Conservation (phyloP, 2,113 vertebrate genomes). For the Corvus cornix region DNA sequence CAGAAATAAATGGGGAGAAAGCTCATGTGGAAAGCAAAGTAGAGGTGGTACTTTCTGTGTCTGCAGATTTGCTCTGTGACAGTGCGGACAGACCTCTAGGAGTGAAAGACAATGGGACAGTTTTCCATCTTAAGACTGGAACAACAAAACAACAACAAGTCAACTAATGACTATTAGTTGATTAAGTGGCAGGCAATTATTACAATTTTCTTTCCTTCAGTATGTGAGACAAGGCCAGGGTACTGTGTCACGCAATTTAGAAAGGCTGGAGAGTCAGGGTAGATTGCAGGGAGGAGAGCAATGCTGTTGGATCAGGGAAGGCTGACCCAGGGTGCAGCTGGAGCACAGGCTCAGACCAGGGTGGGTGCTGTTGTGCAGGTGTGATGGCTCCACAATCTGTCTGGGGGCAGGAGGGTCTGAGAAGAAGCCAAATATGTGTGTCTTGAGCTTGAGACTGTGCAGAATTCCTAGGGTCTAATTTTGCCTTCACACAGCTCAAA, state of each 20-base stretch:
- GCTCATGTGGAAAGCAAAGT: background rate
- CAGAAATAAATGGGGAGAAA: background rate
- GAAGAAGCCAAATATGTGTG: background rate
- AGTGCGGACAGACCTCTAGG: background rate
- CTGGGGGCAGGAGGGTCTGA: background rate
- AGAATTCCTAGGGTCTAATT: background rate
- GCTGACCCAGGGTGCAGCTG: background rate
- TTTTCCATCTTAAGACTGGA: background rate
- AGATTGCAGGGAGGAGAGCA: background rate
- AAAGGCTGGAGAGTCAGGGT: background rate
- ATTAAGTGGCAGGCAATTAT: background rate
- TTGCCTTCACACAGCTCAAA: background rate
- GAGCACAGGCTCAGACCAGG: background rate
- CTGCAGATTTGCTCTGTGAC: background rate
- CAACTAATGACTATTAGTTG: background rate
- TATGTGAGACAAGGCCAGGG: background rate
- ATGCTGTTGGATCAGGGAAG: background rate
- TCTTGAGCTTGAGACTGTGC: background rate
- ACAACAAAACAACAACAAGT: background rate
- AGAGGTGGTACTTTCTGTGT: background rate
- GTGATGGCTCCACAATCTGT: background rate
- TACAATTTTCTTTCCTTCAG: background rate
- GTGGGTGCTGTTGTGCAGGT: accelerated
- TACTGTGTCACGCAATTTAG: accelerated
- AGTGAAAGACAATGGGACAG: background rate